Evolutionary conservation across 2,888 invertebrate genomes (phyloP).

Genomic region (Idaea straminata): DNA sequence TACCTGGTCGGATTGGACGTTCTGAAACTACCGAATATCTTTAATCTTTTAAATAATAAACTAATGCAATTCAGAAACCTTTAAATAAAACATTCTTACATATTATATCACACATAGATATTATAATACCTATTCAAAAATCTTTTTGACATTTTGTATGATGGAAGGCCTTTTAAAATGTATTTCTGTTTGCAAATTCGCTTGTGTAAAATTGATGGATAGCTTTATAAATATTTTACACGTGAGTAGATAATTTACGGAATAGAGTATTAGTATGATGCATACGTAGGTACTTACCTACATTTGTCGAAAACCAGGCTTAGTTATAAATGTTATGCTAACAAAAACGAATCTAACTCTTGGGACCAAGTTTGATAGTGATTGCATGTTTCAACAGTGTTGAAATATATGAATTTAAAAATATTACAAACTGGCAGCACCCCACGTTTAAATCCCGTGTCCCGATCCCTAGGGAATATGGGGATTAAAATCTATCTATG

Average conservation of each 20-base stretch:
- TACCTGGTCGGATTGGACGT: constrained; percentile 42
- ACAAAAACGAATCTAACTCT: no score
- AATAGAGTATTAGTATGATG: no score
- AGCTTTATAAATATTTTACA: constrained; percentile 13
- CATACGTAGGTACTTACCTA: no score
- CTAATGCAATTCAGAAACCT: not conserved
- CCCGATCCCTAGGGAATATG: no score
- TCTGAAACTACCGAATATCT: not conserved
- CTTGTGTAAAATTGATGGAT: constrained; percentile 46
- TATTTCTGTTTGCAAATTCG: constrained; percentile 16
- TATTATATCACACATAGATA: not conserved
- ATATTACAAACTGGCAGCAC: no score
- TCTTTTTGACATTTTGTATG: constrained; percentile 36
- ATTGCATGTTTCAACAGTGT: no score
- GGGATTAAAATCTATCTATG: no score
- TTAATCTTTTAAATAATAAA: not conserved
- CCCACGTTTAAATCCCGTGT: no score
- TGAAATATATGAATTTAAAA: no score
- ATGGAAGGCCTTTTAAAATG: constrained; percentile 43
- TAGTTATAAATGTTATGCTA: no score
- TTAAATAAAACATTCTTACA: not conserved
- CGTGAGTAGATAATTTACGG: not conserved
- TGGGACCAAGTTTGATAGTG: no score
- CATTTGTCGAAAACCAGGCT: no score
- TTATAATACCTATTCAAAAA: constrained; percentile 22